phyloP scores from a whole-genome alignment of 2,113 vertebrate genomes.

The Sebastes schlegelii region DNA sequence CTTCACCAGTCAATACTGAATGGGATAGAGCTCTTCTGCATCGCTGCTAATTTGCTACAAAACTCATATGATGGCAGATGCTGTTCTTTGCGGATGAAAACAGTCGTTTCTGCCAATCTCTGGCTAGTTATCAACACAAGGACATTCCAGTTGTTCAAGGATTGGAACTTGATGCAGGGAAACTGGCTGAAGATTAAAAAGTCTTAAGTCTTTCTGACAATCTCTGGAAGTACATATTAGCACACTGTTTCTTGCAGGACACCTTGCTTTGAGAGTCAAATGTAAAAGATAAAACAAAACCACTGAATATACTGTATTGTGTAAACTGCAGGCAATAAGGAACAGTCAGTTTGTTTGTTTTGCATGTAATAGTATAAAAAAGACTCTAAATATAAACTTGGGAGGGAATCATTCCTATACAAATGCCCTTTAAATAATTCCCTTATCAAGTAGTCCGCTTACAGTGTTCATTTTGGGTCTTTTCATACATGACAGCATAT shows the following conservation, averaged over 20 bases:
- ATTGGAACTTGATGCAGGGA: constrained; percentile 31
- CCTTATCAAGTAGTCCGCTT: too few species aligned
- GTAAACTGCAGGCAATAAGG: background rate
- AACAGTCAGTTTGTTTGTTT: background rate
- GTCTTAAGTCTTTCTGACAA: background rate
- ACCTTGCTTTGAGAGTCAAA: background rate
- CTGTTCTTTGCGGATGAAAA: constrained; percentile 23
- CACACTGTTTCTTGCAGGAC: background rate
- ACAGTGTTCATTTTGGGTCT: too few species aligned
- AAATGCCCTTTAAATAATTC: too few species aligned
- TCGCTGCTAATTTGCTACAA: constrained; percentile 51
- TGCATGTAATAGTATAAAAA: background rate
- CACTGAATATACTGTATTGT: background rate
- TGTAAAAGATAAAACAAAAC: background rate
- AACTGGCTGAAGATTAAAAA: constrained; percentile 11
- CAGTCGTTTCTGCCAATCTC: constrained; percentile 11
- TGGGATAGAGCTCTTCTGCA: constrained; percentile 58
- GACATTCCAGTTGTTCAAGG: constrained; percentile 2
- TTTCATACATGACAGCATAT: too few species aligned
- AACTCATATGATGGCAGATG: background rate
- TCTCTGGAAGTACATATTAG: background rate
- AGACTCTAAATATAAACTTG: too few species aligned
- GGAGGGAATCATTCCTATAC: too few species aligned
- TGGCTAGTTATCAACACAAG: constrained; percentile 6
- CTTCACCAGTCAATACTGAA: constrained; percentile 53